Evolutionary conservation across 1,140 invertebrate species (phyloP), one percentile per base, ranked within the genome.

Genomic region (Streblospio benedicti): DNA sequence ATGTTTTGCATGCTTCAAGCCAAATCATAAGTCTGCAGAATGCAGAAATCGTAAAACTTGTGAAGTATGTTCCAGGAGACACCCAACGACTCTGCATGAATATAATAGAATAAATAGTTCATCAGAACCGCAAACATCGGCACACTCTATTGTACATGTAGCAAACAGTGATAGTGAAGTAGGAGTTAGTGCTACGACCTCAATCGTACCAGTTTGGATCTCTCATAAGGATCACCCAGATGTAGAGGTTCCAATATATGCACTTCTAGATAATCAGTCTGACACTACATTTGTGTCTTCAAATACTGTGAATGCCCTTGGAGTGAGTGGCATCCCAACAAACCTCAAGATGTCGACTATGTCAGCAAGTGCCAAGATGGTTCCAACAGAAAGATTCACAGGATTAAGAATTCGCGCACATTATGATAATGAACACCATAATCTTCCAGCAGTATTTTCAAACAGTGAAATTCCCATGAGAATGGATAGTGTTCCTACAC

Each of bases 301-400:
- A 53, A 16, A 28, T 31, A 30, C 25, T 18, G 51, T 32, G 5
- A 16, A 53, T 23, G 51, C 6, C 31, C 28, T 61, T 12, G 60
- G 41, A n/a, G 28, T 41, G 35, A 20, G 23, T 23, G 6, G 28
- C n/a, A 45, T 41, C 1, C 20, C 25, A 53, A 32, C 27, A 16
- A 27, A 12, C 1, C 31, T 53, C 28, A 5, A 20, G 12, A 27
- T 30, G 16, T 32, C 51, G 33, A 53, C 25, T 9, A 27, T 30
- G 51, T 53, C 31, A 33, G 25, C 51, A 30, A 20, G 51, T 53
- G 51, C 20, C 51, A 53, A 53, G n/a, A n/a, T n/a, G n/a, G n/a
- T n/a, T n/a, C n/a, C n/a, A n/a, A n/a, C n/a, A n/a, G n/a, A n/a
- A n/a, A n/a, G n/a, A n/a, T n/a, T n/a, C n/a, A n/a, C n/a, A n/a